Percentiles rank a stretch among this genome's conserved stretches.
Conservation (phyloP, 2,797 vertebrate species). For the Perdix hodgsoniae region DNA sequence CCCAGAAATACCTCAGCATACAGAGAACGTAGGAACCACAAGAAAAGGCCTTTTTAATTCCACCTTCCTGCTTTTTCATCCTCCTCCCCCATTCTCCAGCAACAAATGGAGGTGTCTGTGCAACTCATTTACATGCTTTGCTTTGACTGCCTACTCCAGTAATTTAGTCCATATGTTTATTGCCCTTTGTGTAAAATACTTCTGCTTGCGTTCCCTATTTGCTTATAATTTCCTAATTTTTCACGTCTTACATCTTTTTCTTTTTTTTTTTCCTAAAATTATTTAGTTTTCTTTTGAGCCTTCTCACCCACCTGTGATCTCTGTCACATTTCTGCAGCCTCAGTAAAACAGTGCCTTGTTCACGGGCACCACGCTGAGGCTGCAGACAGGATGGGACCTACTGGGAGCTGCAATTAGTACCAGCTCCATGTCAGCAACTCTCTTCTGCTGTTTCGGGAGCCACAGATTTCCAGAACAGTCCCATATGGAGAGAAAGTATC, state of each 20-base stretch:
- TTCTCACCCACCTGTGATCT: neutral
- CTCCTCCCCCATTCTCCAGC: neutral
- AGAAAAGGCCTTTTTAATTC: constrained; percentile 44
- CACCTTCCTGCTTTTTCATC: constrained; percentile 23
- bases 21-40: neutral
- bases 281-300: neutral
- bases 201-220: constrained; percentile 42
- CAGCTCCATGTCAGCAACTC: neutral
- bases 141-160: constrained; percentile 51
- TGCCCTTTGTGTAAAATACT: constrained; percentile 54
- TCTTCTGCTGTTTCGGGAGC: neutral
- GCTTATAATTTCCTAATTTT: constrained; percentile 66
- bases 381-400: neutral
- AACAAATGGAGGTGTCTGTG: constrained; percentile 56
- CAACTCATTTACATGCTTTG: constrained; percentile 71
- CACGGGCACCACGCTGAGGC: neutral
- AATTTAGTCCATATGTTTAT: constrained; percentile 77
- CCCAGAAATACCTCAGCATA: neutral
- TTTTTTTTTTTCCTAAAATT: neutral
- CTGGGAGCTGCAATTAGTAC: neutral
- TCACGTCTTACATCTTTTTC: neutral
- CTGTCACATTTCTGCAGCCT: constrained; percentile 3
- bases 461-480: neutral
- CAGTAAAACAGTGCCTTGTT: neutral
- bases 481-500: neutral